Evolutionary conservation across 2,113 vertebrate species (phyloP), one percentile per base, ranked within the genome.

Genomic region (Aspidoscelis tigris): DNA sequence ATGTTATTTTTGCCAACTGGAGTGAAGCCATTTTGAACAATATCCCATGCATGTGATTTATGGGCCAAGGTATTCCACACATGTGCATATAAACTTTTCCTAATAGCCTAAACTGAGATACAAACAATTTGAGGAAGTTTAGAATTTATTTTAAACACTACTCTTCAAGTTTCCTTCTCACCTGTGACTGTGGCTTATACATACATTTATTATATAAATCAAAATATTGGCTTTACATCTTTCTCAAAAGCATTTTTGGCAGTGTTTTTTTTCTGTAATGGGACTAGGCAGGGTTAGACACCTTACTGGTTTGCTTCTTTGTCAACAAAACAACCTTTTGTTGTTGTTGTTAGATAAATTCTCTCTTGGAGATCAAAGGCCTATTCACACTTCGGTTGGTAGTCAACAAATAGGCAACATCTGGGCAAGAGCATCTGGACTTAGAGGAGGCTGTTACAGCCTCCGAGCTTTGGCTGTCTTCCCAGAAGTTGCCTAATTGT

Each of bases 111-210:
- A 91, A 90, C 65, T 58, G 79, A 88, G 85, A 76, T 89, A 94
- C 93, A 94, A 95, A 95, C 95, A 96, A 92, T 86, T 3, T 24
- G 92, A 95, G 96, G 95, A 96, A 95, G 95, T 95, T 95, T 94
- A 92, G 93, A 92, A 92, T 84, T 85, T 26, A 82, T 85, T 91
- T 89, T 87, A 91, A 90, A 90, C 91, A 85, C 82, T 92, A 64
- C 83, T 92, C 91, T 88, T 64, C 53, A 86, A 89, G 72, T 87
- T 90, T 94, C 84, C 79, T 89, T 33, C 10, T 88, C 86, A 89
- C 76, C 78, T 82, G 76, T 80, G 85, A 78, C 89, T 92, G 89
- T 89, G 91, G 89, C 84, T 53, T 82, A 80, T 72, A 82, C 75
- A 41, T 85, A 74, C 86, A 84, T 83, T 88, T 84, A 70, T 84